phyloP scores from a whole-genome alignment of 2,888 invertebrate species.

The Biston stratarius region DNA sequence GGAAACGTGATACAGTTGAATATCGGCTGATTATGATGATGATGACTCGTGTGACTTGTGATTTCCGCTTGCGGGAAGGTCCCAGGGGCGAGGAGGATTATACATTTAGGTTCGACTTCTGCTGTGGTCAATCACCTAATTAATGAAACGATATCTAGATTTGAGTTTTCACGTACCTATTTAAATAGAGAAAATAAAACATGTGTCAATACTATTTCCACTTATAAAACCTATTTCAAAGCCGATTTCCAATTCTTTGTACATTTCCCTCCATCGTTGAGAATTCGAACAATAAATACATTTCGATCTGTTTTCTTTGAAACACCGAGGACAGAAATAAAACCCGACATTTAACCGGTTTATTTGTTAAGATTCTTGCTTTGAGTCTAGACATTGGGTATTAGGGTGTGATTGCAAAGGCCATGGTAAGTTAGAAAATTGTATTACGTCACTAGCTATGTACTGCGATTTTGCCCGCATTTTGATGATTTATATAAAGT shows the following conservation, averaged over 20 bases:
- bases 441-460: neutral
- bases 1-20: no score
- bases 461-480: no score
- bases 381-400: conserved; percentile 9
- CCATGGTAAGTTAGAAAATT: neutral
- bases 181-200: neutral
- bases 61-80: no score
- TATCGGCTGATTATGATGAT: no score
- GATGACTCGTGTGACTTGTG: no score
- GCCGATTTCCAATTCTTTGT: neutral
- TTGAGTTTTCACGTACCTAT: neutral
- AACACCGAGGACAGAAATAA: conserved; percentile 32
- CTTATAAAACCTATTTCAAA: neutral
- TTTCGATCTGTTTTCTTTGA: conserved; percentile 5
- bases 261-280: neutral
- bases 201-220: neutral
- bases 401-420: neutral
- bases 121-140: no score
- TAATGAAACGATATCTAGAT: neutral
- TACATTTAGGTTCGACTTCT: no score
- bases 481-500: no score
- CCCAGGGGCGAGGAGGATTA: no score
- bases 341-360: conserved; percentile 20
- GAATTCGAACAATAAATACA: conserved; percentile 8
- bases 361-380: conserved; percentile 33